Percentiles rank a stretch among this genome's conserved stretches.
These are phyloP conservation scores for Plectus sambesii DNA, from an alignment of 1,140 invertebrate species.

Conservation along the genomic window DNA sequence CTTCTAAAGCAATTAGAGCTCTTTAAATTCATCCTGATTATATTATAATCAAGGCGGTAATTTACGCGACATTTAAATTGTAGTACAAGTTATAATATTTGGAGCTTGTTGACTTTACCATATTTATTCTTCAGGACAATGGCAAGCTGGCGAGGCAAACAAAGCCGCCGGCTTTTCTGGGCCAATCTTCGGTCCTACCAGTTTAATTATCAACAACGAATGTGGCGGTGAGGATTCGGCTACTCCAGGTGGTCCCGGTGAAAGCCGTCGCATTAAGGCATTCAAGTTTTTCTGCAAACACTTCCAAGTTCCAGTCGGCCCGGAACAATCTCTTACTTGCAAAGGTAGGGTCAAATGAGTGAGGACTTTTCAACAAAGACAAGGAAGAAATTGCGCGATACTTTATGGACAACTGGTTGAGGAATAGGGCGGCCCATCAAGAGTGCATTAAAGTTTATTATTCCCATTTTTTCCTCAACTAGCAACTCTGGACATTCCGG, in stretches of 20 bases:
- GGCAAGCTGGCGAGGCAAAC: constrained; percentile 10
- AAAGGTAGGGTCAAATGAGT: not conserved
- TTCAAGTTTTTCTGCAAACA: constrained; percentile 1
- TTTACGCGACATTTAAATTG: too few relatives aligned
- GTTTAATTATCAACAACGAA: too few relatives aligned
- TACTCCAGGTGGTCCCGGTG: not conserved
- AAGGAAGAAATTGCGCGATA: too few relatives aligned
- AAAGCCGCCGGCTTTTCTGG: constrained; percentile 9
- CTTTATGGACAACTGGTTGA: too few relatives aligned
- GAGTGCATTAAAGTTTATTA: too few relatives aligned
- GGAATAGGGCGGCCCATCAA: too few relatives aligned
- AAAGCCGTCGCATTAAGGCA: not conserved
- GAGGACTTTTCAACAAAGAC: too few relatives aligned
- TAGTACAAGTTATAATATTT: too few relatives aligned
- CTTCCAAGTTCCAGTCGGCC: not conserved
- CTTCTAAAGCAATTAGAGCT: not conserved
- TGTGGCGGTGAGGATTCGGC: too few relatives aligned
- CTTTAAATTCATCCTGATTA: not conserved
- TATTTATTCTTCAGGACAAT: constrained; percentile 5
- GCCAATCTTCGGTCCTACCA: constrained; percentile 16
- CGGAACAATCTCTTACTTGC: not conserved
- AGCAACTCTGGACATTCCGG: too few relatives aligned
- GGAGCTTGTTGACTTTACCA: not conserved
- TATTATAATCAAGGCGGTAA: too few relatives aligned
- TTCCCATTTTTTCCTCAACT: too few relatives aligned